Percentiles rank a stretch among this genome's conserved stretches.
Evolutionary conservation across 2,888 invertebrate species (phyloP).

Genomic region (Cheilosia variabilis): DNA sequence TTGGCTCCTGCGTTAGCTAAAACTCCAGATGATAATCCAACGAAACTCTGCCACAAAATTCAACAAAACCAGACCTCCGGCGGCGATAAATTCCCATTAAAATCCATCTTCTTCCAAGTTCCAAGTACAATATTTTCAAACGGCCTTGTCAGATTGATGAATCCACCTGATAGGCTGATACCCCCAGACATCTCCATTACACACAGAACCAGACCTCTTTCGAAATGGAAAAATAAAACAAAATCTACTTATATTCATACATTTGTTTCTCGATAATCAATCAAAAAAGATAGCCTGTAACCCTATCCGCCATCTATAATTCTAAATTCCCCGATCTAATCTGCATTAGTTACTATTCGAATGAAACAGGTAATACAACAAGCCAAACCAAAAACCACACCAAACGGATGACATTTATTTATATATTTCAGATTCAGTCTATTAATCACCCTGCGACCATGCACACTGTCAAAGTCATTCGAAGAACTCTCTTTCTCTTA

Average conservation of each 20-base stretch:
- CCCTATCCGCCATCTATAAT: slow-evolving; percentile 63
- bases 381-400: slow-evolving; percentile 34
- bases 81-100: not conserved
- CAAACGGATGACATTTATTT: slow-evolving; percentile 68
- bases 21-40: too few species aligned
- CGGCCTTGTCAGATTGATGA: slow-evolving; percentile 14
- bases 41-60: too few species aligned
- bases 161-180: slow-evolving; percentile 11
- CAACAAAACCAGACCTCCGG: not conserved
- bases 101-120: slow-evolving; percentile 6
- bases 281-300: slow-evolving; percentile 57
- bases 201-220: not conserved
- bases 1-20: too few species aligned
- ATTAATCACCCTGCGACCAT: slow-evolving; percentile 71
- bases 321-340: slow-evolving; percentile 55
- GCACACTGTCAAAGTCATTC: slow-evolving; percentile 66
- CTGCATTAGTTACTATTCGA: slow-evolving; percentile 46
- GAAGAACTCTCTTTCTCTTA: slow-evolving; percentile 17
- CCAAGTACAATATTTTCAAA: slow-evolving; percentile 10
- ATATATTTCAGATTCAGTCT: slow-evolving; percentile 72
- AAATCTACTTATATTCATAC: slow-evolving; percentile 5
- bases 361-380: slow-evolving; percentile 38
- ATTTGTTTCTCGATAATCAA: slow-evolving; percentile 54
- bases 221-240: not conserved
- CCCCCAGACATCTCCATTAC: slow-evolving; percentile 46